Percentiles rank a stretch among this genome's conserved stretches.
Conservation (phyloP, 1,140 invertebrate species). For the Bombus soroeensis region DNA sequence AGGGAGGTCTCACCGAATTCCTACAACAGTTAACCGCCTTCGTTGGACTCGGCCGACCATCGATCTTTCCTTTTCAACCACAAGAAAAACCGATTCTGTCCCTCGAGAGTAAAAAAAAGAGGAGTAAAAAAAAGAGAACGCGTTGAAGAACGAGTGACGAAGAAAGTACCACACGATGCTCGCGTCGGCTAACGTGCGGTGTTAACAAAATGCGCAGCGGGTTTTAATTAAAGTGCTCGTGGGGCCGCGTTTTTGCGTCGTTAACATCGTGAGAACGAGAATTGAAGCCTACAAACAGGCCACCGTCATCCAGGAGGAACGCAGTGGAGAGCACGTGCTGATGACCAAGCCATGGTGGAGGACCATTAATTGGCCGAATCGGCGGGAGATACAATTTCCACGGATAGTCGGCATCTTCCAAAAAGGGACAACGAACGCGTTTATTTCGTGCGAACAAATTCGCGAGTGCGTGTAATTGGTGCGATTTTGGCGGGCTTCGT, state of each 20-base stretch:
- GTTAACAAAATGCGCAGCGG: constrained; percentile 53
- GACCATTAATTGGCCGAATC: constrained; percentile 47
- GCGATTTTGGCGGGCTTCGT: not conserved
- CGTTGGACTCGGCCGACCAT: constrained; percentile 11
- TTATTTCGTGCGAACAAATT: constrained; percentile 26
- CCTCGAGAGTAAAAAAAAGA: not conserved
- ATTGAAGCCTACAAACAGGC: constrained; percentile 35
- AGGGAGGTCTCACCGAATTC: constrained; percentile 20
- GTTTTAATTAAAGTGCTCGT: constrained; percentile 66
- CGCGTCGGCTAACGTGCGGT: constrained; percentile 35
- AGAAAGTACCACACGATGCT: constrained; percentile 31
- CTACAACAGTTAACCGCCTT: constrained; percentile 5
- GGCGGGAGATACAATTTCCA: constrained; percentile 29
- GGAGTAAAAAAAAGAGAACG: not conserved
- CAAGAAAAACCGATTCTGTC: constrained; percentile 47
- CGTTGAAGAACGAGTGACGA: constrained; percentile 29
- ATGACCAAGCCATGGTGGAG: not conserved
- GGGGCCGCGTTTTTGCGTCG: constrained; percentile 14
- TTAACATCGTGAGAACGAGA: constrained; percentile 64
- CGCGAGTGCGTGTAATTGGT: constrained; percentile 32
- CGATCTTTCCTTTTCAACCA: constrained; percentile 38
- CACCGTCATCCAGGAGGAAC: constrained; percentile 8
- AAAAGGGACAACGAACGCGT: constrained; percentile 11
- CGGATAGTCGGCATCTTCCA: not conserved
- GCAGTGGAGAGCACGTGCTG: constrained; percentile 4